A percentile compares a stretch with the other conserved stretches of the same genome.
These are phyloP conservation scores for Silurus glanis DNA, from an alignment of 2,113 vertebrate species.

Conservation along the genomic window DNA sequence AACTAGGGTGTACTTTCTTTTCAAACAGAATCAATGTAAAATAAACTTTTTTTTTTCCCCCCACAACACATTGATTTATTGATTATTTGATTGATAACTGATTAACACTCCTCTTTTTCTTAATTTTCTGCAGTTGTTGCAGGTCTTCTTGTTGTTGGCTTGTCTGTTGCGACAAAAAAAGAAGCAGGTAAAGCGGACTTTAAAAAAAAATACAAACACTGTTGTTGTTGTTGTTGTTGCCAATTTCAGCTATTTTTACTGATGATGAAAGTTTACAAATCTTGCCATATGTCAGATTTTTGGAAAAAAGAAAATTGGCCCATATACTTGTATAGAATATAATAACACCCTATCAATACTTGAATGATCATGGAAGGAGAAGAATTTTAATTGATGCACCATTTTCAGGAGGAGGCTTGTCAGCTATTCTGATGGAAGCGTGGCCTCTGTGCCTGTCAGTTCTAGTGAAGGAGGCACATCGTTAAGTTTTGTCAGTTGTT, in stretches of 20 bases:
- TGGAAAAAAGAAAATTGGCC: no score
- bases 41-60: not conserved
- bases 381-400: not conserved
- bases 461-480: not conserved
- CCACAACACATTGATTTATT: not conserved
- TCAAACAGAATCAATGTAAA: no score
- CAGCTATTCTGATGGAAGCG: not conserved
- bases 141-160: conserved; percentile 97
- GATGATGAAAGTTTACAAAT: not conserved
- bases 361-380: not conserved
- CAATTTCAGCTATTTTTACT: no score
- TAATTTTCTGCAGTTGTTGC: conserved; percentile 86
- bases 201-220: not conserved
- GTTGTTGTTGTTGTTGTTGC: no score
- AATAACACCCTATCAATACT: not conserved
- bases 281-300: not conserved
- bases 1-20: not conserved
- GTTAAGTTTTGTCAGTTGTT: not conserved
- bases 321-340: not conserved
- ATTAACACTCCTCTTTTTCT: not conserved
- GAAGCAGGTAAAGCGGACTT: conserved; percentile 82
- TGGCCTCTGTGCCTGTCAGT: not conserved
- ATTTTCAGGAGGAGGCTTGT: not conserved
- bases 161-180: conserved; percentile 94
- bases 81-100: not conserved